Evolutionary conservation across 1,140 invertebrate species (phyloP).

Genomic region (Microplitis mediator): DNA sequence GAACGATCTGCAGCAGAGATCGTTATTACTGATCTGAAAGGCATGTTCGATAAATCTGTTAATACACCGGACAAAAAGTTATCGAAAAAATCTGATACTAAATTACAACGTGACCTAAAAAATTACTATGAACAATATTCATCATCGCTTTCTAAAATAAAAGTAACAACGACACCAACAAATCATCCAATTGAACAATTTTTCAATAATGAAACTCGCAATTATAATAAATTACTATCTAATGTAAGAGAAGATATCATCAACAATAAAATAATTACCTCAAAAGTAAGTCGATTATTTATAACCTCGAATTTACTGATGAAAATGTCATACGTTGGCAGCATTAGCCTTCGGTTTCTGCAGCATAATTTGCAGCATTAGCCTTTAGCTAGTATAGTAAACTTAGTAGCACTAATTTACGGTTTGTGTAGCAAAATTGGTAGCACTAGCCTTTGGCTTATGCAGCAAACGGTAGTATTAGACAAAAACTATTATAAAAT

Average conservation of each 20-base stretch:
- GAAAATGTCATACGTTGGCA: neutral
- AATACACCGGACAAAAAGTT: constrained; percentile 29
- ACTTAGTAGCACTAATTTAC: no score
- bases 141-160: constrained; percentile 40
- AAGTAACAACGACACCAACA: constrained; percentile 36
- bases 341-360: no score
- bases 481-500: no score
- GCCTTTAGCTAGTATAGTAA: constrained; percentile 20
- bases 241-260: constrained; percentile 59
- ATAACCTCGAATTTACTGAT: neutral
- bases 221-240: constrained; percentile 58
- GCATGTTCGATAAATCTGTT: constrained; percentile 41
- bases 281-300: constrained; percentile 34
- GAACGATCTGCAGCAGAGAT: constrained; percentile 71
- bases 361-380: no score
- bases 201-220: constrained; percentile 43
- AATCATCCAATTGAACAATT: constrained; percentile 60
- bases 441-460: no score
- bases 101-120: constrained; percentile 35
- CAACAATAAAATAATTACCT: constrained; percentile 28
- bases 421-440: no score
- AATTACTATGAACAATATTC: constrained; percentile 42
- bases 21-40: constrained; percentile 71
- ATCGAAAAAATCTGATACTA: constrained; percentile 24
- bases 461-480: no score